A percentile compares a stretch with the other conserved stretches of the same genome.
Conservation (phyloP, 1,140 invertebrate genomes). For the Pogonomyrmex barbatus region DNA sequence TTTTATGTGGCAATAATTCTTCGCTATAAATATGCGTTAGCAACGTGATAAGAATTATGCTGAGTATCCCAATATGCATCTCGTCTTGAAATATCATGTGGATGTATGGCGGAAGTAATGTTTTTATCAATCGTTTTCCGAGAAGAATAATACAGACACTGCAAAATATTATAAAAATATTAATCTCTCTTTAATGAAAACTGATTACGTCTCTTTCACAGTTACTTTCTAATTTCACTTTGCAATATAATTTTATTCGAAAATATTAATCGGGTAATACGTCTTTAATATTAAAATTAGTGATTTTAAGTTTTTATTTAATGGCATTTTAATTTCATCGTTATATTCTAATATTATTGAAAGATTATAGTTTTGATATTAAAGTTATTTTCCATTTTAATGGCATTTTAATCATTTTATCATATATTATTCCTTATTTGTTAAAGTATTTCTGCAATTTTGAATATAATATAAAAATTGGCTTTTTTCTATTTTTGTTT, state of each 20-base stretch:
- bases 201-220: neutral
- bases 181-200: neutral
- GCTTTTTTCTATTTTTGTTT: neutral
- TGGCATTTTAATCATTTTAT: too few relatives aligned
- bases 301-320: too few relatives aligned
- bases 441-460: too few relatives aligned
- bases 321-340: neutral
- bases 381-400: neutral
- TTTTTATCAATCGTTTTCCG: conserved; percentile 38
- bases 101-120: neutral
- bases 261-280: too few relatives aligned
- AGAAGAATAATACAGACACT: neutral
- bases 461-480: too few relatives aligned
- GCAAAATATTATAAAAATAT: conserved; percentile 19
- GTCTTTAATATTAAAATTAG: too few relatives aligned
- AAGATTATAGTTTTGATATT: neutral
- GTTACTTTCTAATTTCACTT: neutral
- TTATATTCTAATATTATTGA: neutral
- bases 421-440: too few relatives aligned
- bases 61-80: neutral
- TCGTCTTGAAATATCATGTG: too few relatives aligned
- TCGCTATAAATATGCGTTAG: neutral
- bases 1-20: neutral
- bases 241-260: neutral
- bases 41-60: conserved; percentile 27